Evolutionary conservation across 2,113 vertebrate genomes (phyloP).

Genomic region (Notothenia rossii): DNA sequence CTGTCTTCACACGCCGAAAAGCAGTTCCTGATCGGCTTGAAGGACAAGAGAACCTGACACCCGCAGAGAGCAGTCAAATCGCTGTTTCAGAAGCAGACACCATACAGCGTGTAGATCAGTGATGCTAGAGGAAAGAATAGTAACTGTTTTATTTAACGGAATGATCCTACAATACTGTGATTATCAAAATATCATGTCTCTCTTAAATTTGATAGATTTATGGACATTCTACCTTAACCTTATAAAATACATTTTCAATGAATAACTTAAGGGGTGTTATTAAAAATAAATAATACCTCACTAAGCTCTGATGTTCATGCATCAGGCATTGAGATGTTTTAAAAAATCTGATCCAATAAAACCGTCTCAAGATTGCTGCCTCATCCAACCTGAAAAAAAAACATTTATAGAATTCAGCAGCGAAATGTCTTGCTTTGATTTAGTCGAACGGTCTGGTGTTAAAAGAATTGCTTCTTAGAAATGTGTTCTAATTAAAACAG

Average conservation of each 20-base stretch:
- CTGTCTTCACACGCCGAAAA: conserved; percentile 69
- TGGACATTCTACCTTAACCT: neutral
- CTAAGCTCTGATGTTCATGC: neutral
- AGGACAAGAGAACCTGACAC: conserved; percentile 76
- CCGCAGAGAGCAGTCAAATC: conserved; percentile 62
- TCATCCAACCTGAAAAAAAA: neutral
- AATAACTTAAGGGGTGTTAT: neutral
- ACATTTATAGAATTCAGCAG: neutral
- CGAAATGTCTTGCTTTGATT: neutral
- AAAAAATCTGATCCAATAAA: neutral
- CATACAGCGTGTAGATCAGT: conserved; percentile 16
- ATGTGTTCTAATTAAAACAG: neutral
- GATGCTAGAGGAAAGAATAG: conserved; percentile 9
- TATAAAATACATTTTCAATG: neutral
- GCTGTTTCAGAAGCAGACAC: conserved; percentile 51
- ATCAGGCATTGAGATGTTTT: neutral
- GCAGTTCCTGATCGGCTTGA: conserved; percentile 68
- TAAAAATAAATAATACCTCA: neutral
- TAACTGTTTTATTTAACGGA: neutral
- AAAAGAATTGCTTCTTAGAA: neutral
- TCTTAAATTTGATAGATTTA: neutral
- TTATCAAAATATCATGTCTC: neutral
- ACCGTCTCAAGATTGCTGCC: neutral
- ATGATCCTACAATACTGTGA: neutral
- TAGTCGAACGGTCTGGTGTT: neutral